Conservation (phyloP, 1,140 invertebrate genomes). For the Eueides isabella region DNA sequence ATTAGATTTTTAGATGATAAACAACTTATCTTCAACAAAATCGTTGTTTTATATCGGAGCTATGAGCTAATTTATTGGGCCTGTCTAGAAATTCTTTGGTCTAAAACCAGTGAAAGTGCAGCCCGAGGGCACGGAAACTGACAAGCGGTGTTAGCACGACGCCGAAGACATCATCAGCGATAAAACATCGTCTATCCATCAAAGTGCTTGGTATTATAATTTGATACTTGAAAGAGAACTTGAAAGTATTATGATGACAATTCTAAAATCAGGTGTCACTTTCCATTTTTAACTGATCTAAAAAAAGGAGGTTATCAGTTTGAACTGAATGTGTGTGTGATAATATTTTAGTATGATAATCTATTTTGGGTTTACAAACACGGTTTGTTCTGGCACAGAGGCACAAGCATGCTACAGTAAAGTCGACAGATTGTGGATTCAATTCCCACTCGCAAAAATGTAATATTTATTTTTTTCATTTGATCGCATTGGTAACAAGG, state of each 20-base stretch:
- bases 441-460: no score
- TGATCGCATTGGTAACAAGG: no score
- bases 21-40: not conserved
- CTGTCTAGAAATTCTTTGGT: constrained; percentile 32
- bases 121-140: constrained; percentile 52
- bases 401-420: no score
- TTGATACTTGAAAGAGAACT: not conserved
- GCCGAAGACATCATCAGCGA: constrained; percentile 44
- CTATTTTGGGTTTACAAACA: no score
- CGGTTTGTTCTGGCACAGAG: no score
- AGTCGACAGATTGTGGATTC: no score
- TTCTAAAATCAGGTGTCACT: constrained; percentile 22
- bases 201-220: constrained; percentile 19
- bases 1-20: not conserved
- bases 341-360: no score
- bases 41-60: not conserved
- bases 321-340: no score
- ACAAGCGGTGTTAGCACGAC: constrained; percentile 37
- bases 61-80: constrained; percentile 12
- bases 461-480: no score
- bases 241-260: constrained; percentile 18
- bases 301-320: no score
- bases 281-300: constrained; percentile 8
- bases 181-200: constrained; percentile 33
- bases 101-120: constrained; percentile 54